phyloP scores from a whole-genome alignment of 1,140 invertebrate genomes.

The Hirudo medicinalis region DNA sequence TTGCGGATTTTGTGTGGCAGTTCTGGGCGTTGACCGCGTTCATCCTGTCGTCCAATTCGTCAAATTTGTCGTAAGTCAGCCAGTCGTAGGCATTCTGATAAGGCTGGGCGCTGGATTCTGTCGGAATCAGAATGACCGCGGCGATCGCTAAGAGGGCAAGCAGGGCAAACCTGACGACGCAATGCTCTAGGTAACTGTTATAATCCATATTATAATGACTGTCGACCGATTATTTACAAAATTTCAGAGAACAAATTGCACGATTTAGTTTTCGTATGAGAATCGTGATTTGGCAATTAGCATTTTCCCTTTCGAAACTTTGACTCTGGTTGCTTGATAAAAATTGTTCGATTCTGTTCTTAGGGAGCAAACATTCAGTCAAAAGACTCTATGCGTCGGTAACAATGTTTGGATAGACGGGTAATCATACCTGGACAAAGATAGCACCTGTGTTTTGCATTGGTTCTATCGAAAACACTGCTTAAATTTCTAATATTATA shows the following conservation, averaged over 20 bases:
- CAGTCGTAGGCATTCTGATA: conserved; percentile 28
- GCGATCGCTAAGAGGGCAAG: not conserved
- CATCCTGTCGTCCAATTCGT: conserved; percentile 66
- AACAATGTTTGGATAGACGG: no score
- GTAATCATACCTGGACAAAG: no score
- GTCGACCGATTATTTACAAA: not conserved
- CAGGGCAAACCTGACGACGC: not conserved
- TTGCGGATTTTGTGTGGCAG: conserved; percentile 70
- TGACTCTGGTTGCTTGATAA: no score
- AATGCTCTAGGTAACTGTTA: not conserved
- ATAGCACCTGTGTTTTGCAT: no score
- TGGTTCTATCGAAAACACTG: no score
- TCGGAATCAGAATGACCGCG: no score
- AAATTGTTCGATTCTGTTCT: no score
- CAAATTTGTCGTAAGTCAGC: conserved; percentile 61
- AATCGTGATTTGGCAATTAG: not conserved
- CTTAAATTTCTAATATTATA: no score
- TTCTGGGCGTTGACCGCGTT: conserved; percentile 65
- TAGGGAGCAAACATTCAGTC: no score
- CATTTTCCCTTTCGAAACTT: not conserved
- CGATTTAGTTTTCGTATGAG: not conserved
- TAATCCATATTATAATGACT: not conserved
- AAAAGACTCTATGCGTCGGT: no score
- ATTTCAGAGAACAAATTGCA: not conserved
- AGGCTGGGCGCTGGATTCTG: not conserved